These are phyloP conservation scores for Epizoanthus stellaris DNA, from an alignment of 92 coral and sea anemone species.

Conservation along the genomic window DNA sequence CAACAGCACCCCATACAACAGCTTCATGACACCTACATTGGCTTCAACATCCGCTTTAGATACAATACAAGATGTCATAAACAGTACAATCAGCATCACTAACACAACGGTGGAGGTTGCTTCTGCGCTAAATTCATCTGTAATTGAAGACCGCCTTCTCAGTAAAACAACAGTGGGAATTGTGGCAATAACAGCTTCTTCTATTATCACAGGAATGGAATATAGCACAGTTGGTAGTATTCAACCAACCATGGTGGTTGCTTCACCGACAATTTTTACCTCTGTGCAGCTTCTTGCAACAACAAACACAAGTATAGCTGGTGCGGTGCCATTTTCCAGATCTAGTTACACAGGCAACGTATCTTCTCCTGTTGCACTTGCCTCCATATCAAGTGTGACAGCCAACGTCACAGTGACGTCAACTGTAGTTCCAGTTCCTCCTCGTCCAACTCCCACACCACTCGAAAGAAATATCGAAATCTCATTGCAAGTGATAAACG, in stretches of 20 bases:
- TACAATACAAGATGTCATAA: too few relatives aligned
- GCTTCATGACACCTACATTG: too few relatives aligned
- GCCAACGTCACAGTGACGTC: slow-evolving; percentile 10
- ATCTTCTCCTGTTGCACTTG: background rate
- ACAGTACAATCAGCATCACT: too few relatives aligned
- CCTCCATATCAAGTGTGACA: background rate
- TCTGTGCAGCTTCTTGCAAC: background rate
- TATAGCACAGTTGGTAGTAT: background rate
- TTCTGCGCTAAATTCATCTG: too few relatives aligned
- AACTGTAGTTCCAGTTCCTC: background rate
- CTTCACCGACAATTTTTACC: background rate
- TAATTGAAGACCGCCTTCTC: too few relatives aligned
- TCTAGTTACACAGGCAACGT: background rate
- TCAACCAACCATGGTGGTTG: background rate
- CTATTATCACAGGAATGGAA: too few relatives aligned
- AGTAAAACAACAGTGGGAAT: background rate
- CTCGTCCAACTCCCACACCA: background rate
- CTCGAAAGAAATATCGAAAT: slow-evolving; percentile 12
- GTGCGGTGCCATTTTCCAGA: background rate
- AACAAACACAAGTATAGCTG: background rate
- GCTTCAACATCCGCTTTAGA: too few relatives aligned
- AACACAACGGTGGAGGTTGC: too few relatives aligned
- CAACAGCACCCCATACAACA: too few relatives aligned
- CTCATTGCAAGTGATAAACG: background rate
- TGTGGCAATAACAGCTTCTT: background rate